Conservation (phyloP, 2,113 vertebrate genomes). For the Lepus americanus region DNA sequence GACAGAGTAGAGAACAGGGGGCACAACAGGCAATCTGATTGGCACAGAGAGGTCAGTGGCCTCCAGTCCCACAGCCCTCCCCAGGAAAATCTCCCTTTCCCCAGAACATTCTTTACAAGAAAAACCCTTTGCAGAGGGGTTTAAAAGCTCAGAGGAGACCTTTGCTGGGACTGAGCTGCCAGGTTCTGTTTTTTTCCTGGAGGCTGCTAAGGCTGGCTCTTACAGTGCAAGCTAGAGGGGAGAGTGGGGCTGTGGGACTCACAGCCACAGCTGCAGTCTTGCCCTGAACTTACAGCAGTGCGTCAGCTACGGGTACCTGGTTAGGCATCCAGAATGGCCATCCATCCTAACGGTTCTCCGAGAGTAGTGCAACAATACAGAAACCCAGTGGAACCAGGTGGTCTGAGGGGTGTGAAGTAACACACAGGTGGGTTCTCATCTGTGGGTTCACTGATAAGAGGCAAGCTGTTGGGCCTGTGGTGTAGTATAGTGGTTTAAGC, state of each 20-base stretch:
- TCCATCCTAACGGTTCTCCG: neutral
- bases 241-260: neutral
- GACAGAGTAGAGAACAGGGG: neutral
- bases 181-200: neutral
- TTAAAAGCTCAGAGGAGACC: neutral
- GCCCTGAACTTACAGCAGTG: neutral
- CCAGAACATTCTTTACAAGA: neutral
- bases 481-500: no score
- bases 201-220: neutral
- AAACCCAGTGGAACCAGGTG: neutral
- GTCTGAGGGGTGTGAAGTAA: neutral
- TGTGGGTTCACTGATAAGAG: neutral
- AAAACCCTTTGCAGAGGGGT: neutral
- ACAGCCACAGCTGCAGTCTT: neutral
- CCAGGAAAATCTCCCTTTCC: neutral
- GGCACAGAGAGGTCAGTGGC: neutral
- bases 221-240: neutral
- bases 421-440: neutral
- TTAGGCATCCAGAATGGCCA: neutral
- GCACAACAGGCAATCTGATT: neutral
- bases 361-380: neutral
- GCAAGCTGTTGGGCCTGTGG: no score
- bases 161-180: neutral
- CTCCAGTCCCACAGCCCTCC: accelerated
- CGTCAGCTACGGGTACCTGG: neutral